These are phyloP conservation scores for Calcarius ornatus DNA, from an alignment of 2,113 vertebrate genomes.

Conservation along the genomic window DNA sequence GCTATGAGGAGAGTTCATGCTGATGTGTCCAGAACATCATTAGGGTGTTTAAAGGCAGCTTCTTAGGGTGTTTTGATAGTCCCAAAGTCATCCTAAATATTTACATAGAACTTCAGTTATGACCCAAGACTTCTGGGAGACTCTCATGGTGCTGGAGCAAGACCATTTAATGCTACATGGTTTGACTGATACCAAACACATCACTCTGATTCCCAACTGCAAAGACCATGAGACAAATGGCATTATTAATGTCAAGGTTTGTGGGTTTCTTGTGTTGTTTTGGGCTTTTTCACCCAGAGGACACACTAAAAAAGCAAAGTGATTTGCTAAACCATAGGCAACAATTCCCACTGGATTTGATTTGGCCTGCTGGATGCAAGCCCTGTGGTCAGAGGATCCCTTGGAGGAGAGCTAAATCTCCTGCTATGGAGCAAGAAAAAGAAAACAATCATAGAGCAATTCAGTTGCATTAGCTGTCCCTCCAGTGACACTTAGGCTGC, in stretches of 20 bases:
- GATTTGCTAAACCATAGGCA: not conserved
- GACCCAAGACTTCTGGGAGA: not conserved
- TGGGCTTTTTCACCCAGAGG: not conserved
- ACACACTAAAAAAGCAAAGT: not conserved
- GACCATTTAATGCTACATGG: not conserved
- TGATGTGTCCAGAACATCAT: fast-evolving
- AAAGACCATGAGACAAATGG: not conserved
- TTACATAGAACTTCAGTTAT: not conserved
- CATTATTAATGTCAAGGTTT: not conserved
- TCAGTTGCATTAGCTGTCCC: not conserved
- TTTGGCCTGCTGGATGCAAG: not conserved
- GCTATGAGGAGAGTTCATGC: not conserved
- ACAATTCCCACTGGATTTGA: not conserved
- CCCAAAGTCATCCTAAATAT: not conserved
- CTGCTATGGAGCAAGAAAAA: not conserved
- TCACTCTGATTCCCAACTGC: not conserved
- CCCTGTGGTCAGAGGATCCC: not conserved
- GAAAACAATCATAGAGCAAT: not conserved
- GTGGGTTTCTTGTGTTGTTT: not conserved
- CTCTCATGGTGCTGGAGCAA: not conserved
- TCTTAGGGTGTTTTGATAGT: not conserved
- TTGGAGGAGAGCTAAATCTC: not conserved
- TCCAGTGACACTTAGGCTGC: not conserved
- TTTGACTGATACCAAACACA: not conserved
- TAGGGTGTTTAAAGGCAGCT: not conserved